Base-by-base conservation (phyloP, 2,888 invertebrate species). In the Phalera bucephala region DNA sequence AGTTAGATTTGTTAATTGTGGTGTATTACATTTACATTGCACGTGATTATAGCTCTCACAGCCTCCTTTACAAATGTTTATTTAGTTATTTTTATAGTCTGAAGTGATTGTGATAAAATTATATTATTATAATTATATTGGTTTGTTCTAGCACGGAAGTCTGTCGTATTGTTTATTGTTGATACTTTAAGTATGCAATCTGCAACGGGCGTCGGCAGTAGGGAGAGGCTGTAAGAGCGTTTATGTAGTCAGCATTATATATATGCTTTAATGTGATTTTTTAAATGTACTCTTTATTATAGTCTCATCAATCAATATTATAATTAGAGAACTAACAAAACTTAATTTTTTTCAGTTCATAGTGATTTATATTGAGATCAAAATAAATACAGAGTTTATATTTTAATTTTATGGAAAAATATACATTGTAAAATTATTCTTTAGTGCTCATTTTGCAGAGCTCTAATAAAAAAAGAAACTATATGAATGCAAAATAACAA, bases 231-330 rank as follows among this genome's bases (percentile, higher is more conserved):
- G 88, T 81, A 72, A 80, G 84, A 83, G 83, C 76, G 60, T 72
- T 79, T 85, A 83, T 87, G 89, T 90, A 90, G 90, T 90, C 90
- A 89, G 88, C 88, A 89, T 88, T 90, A 90, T 89, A 84, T 88
- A 88, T 90, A 89, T 90, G 89, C 90, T 90, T 90, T 88, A 89
- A 88, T 90, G 90, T 90, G 90, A 90, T 90, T 90, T 89, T 88
- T 88, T 86, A 84, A 86, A 87, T 88, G 89, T 89, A 89, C 89
- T 89, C 89, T 80, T 87, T 86, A 87, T 87, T 82, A 80, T 89
- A 89, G 86, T 83, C 80, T 85, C 86, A 87, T 87, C 86, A 83
- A 81, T 83, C 82, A 80, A 85, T 85, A 68, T 64, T 71, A 82
- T 83, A 75, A 86, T 87, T 89, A 88, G 87, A 77, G 62, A 81